Evolutionary conservation across 2,113 vertebrate species (phyloP), one percentile per base, ranked within the genome.

Genomic region (Callaeas wilsoni): DNA sequence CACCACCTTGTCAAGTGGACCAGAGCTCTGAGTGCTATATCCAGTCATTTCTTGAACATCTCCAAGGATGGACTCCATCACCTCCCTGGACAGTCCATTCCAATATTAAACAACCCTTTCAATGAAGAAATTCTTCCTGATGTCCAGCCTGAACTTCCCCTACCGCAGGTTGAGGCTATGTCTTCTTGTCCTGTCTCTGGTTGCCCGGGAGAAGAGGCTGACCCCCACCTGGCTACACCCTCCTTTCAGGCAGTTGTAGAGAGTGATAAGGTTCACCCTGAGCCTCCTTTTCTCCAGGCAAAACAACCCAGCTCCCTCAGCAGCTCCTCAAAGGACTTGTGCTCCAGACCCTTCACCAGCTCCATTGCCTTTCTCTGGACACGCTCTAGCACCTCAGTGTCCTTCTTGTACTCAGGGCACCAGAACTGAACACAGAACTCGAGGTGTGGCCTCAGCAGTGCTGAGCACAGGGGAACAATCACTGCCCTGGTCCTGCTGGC

Each of bases 391-490:
- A 15, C 8, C 14, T 22, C 50, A 32, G 1, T 26, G 12, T 35
- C 50, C 4, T 71, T 56, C 42, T 21, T 42, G 35, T 5, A 12
- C 13, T 30, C 23, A 55, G 3, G 2, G 6, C 9, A 9, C 20
- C n/a, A 55, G 26, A 63, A 26, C 16, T 20, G 23, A 16, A 53
- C 25, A 55, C 11, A 71, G 30, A 1, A 27, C 14, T 10, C 0
- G 1, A 22, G 26, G 9, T 5, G 26, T 7, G 17, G 11, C 14
- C 42, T 49, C 57, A 63, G 6, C 25, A 42, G 41, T 4, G 30
- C n/a, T 0, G 1, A 7, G n/a, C 17, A 32, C 57, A 63, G 41
- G 1, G 46, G 41, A 7, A 17, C 2, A 7, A 10, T 55, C 47
- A 1, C 33, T 46, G 33, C 7, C 13, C 65, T 49, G 16, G 2